A percentile compares a stretch with the other conserved stretches of the same genome.
Conservation (phyloP, 2,888 invertebrate genomes). For the Gymnoscelis rufifasciata region DNA sequence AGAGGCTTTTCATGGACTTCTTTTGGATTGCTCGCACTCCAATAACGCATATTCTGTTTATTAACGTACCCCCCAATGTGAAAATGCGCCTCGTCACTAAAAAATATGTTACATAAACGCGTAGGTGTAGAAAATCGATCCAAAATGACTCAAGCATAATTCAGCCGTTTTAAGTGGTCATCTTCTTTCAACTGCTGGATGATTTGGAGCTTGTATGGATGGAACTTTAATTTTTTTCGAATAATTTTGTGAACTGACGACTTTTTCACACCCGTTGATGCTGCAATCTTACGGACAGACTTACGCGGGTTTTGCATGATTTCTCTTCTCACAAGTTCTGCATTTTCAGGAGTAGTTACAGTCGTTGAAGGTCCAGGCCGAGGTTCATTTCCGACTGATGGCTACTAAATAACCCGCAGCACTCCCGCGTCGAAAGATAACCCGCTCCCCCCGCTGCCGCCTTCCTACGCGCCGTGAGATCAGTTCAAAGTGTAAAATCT, state of each 20-base stretch:
- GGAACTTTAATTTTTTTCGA: constrained; percentile 2
- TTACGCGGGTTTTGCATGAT: constrained; percentile 1
- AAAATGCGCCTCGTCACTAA: no score
- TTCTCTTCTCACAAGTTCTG: background rate
- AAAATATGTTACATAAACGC: background rate
- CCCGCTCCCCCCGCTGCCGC: no score
- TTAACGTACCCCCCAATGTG: no score
- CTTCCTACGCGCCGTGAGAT: no score
- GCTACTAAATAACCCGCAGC: no score
- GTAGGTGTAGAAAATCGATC: background rate
- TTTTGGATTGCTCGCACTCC: constrained; percentile 1
- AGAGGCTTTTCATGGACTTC: constrained; percentile 2
- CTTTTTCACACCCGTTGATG: constrained; percentile 6
- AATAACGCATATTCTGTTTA: constrained; percentile 1
- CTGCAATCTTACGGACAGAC: constrained; percentile 5
- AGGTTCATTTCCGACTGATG: no score
- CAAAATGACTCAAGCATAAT: background rate
- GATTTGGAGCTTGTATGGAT: constrained; percentile 3
- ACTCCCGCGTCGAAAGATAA: no score
- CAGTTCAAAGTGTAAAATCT: no score
- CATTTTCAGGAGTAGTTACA: background rate
- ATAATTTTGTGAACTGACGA: constrained; percentile 1
- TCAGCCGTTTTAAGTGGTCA: background rate
- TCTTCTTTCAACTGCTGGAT: background rate
- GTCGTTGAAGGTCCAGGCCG: background rate